Evolutionary conservation across 2,113 vertebrate species (phyloP).

Genomic region (Engystomops pustulosus): DNA sequence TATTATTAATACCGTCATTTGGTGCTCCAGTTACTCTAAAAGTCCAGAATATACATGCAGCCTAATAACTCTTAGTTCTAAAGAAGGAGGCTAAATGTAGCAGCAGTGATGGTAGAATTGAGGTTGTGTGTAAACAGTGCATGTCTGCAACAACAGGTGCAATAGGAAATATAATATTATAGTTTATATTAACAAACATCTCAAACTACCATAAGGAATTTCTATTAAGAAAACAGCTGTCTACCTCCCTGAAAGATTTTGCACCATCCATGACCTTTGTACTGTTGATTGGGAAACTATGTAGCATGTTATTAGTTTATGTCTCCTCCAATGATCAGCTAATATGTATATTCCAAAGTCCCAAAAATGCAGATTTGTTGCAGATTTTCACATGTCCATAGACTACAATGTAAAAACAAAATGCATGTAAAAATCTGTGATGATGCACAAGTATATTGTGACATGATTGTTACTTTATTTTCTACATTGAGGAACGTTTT

Average conservation of each 20-base stretch:
- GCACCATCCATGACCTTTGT: not conserved
- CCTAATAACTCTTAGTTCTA: not conserved
- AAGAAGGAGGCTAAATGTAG: not conserved
- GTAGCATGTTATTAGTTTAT: not conserved
- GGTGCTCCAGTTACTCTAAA: constrained; percentile 5
- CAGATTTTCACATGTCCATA: no score
- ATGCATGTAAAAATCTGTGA: no score
- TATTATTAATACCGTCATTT: constrained; percentile 24
- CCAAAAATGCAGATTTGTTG: no score
- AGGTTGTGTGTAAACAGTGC: not conserved
- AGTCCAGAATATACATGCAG: not conserved
- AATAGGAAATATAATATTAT: constrained; percentile 39
- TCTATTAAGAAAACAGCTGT: constrained; percentile 38
- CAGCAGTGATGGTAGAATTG: not conserved
- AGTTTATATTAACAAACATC: constrained; percentile 44
- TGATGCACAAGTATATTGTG: no score
- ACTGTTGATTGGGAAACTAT: not conserved
- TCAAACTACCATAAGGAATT: constrained; percentile 36
- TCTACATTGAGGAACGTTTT: no score
- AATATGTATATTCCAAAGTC: not conserved
- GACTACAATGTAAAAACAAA: no score
- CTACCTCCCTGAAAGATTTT: not conserved
- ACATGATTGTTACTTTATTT: no score
- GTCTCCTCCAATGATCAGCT: not conserved
- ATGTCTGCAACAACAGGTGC: constrained; percentile 26